Evolutionary conservation across 1,140 invertebrate species (phyloP).

Genomic region (Phocides pigmalion): DNA sequence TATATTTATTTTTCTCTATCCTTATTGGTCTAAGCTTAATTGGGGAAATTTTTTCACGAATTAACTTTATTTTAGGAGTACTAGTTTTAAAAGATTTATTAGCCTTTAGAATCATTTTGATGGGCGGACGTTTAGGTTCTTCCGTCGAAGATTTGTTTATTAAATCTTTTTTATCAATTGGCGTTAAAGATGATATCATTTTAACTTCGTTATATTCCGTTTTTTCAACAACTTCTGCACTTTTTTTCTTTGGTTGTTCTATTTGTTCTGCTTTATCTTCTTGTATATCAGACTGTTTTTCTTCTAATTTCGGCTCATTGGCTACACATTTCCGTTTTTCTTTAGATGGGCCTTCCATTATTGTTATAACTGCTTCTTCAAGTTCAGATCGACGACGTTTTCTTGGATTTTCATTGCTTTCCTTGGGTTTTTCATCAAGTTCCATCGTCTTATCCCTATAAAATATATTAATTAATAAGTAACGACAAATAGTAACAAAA

Average conservation of each 20-base stretch:
- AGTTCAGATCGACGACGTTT: slow-evolving; percentile 65
- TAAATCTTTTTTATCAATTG: slow-evolving; percentile 6
- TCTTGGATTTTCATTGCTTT: slow-evolving; percentile 43
- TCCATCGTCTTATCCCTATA: slow-evolving; percentile 51
- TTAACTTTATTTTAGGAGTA: slow-evolving; percentile 45
- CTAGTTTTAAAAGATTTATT: slow-evolving; percentile 40
- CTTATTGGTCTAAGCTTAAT: slow-evolving; percentile 42
- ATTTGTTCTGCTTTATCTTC: slow-evolving; percentile 5
- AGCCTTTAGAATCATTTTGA: slow-evolving; percentile 51
- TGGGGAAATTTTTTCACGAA: slow-evolving; percentile 32
- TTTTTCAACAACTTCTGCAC: neutral
- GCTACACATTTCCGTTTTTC: slow-evolving; percentile 56
- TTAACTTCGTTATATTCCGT: slow-evolving; percentile 10
- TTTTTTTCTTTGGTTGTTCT: slow-evolving; percentile 16
- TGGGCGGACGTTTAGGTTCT: slow-evolving; percentile 42
- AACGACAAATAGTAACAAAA: too few relatives aligned
- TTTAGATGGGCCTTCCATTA: slow-evolving; percentile 46
- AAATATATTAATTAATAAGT: slow-evolving; percentile 7
- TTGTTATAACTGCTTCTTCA: slow-evolving; percentile 65
- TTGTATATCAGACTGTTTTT: slow-evolving; percentile 31
- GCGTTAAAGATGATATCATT: slow-evolving; percentile 18
- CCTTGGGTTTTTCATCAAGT: slow-evolving; percentile 37
- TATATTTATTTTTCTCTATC: slow-evolving; percentile 40
- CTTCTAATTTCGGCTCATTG: slow-evolving; percentile 23
- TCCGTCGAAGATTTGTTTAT: neutral